Conservation (phyloP, 2,797 vertebrate species). For the Rhincodon typus region DNA sequence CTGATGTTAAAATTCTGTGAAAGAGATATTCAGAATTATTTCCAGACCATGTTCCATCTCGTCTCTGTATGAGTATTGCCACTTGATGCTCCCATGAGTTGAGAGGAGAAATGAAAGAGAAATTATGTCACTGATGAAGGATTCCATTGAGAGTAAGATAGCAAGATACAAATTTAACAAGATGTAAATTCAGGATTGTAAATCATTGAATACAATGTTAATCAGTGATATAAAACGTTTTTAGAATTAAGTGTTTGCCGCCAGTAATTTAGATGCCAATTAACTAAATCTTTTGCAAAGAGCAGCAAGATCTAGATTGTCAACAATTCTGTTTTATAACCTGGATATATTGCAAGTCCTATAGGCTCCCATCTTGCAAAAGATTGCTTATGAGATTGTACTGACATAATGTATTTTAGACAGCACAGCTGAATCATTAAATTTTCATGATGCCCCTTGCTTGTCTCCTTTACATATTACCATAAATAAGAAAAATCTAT, state of each 20-base stretch:
- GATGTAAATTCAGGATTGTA: not conserved
- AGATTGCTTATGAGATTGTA: constrained; percentile 28
- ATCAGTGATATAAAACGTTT: constrained; percentile 16
- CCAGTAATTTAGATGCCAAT: constrained; percentile 7
- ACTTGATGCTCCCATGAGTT: constrained; percentile 28
- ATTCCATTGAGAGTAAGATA: not conserved
- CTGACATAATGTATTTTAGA: constrained; percentile 25
- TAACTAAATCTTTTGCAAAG: constrained; percentile 30
- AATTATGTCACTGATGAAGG: constrained; percentile 4
- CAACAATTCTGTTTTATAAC: not conserved
- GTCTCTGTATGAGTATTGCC: not conserved
- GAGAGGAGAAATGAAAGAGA: constrained; percentile 13
- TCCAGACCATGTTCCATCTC: not conserved
- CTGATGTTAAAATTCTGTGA: not conserved
- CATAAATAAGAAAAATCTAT: constrained; percentile 35
- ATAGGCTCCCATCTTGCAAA: constrained; percentile 6
- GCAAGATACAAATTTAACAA: constrained; percentile 32
- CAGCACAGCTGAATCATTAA: constrained; percentile 23
- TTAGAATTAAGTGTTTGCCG: not conserved
- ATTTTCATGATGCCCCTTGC: constrained; percentile 23
- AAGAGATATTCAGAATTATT: not conserved
- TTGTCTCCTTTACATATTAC: constrained; percentile 21
- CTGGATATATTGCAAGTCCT: constrained; percentile 26
- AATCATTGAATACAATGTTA: constrained; percentile 23
- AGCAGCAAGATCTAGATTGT: constrained; percentile 23